Evolutionary conservation across 2,113 vertebrate species (phyloP), one percentile per base, ranked within the genome.

Genomic region (Cyanoliseus patagonus): DNA sequence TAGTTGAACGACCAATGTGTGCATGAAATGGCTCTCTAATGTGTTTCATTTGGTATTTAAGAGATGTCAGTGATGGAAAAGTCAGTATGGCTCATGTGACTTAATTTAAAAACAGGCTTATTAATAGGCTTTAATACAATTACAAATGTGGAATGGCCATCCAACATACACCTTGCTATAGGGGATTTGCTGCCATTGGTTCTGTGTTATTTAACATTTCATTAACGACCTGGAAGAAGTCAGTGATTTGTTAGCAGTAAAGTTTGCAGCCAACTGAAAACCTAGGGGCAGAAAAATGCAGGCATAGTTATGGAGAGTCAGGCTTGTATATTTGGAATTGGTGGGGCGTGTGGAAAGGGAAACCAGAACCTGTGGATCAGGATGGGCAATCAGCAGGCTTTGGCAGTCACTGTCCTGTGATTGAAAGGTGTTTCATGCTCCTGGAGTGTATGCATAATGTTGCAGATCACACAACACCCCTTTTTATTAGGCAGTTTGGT

Each of bases 381-480:
- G 18, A 9, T 11, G 3, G 55, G 57, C 27, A 46, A 0, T 31
- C 9, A 4, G 6, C 42, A 59, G 64, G 11, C 18, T 52, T 42
- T 22, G 20, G 62, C 84, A 59, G 11, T 33, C n/a, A 10, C 30
- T 6, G 51, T 42, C 55, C 70, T 86, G 44, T 37, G 30, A 35
- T 20, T 2, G 0, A 6, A 46, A 53, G 39, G 17, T 33, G 31
- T 55, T 55, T 55, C 0, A 6, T 47, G 22, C 59, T 64, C 16
- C 33, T 2, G 1, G 12, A 7, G 42, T 30, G 3, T 64, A 1
- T 10, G 3, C 0, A 0, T 1, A 1, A 30, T 44, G 64, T n/a
- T 67, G 0, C 0, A 28, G 30, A 10, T 46, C 22, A 28, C 3
- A 0, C 17, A 41, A 46, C 46, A 16, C n/a, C 28, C 31, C 17